Evolutionary conservation across 2,797 vertebrate genomes (phyloP), one percentile per base, ranked within the genome.

Genomic region (Platalea minor): DNA sequence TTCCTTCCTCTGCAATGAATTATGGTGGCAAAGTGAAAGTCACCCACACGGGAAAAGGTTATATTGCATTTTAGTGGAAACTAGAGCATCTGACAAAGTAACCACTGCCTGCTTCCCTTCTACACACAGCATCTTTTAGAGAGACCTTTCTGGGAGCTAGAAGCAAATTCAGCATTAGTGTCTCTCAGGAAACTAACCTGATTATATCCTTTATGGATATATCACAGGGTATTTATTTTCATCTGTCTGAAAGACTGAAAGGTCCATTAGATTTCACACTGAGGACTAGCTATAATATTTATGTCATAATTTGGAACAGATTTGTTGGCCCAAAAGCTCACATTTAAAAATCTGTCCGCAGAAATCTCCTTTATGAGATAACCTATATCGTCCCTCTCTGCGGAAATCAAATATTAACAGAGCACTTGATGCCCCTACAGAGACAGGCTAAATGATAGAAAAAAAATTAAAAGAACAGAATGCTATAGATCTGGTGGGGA

Each of bases 321-420:
- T 94, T 92, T 91, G 82, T 73, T 93, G 95, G 90, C 85, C 93
- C 88, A 84, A 95, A 87, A 94, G 74, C 87, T 93, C 83, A 23
- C 59, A 45, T 91, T 91, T 90, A 64, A 76, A 94, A 95, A 90
- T 59, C 73, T 76, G 69, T 57, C 89, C 11, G 0, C 69, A 67
- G 85, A 93, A 84, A 90, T 87, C 35, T 87, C 83, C 91, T 89
- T 76, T 61, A 56, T 68, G 63, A 17, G 41, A 67, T 56, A 91
- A 90, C 12, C 65, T 67, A 41, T 26, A 77, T 29, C 4, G 8
- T 68, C 69, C 59, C 28, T 41, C 70, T 53, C 56, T 7, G 28
- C 13, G 9, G 88, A 93, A 93, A 90, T 85, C 74, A 82, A 46
- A 92, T 85, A 85, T 76, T 90, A 91, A 54, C 87, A 56, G 54